Conservation (phyloP, 2,888 invertebrate species). For the Eristalis tenax region DNA sequence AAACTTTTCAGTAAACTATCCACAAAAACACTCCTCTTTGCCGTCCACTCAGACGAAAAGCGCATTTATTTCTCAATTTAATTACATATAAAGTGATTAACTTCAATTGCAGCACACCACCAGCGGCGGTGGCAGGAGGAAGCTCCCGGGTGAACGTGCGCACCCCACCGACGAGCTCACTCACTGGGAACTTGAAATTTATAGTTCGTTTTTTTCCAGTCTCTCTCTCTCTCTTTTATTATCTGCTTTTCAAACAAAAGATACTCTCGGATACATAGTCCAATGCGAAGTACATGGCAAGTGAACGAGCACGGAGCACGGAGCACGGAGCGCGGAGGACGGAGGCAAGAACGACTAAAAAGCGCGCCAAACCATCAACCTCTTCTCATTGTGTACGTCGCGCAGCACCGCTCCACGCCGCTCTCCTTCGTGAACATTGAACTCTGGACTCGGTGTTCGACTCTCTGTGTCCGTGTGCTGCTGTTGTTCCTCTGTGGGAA, state of each 20-base stretch:
- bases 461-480: slow-evolving; percentile 11
- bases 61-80: slow-evolving; percentile 69
- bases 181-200: slow-evolving; percentile 44
- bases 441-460: slow-evolving; percentile 37
- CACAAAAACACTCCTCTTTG: slow-evolving; percentile 26
- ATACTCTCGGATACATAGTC: slow-evolving; percentile 55
- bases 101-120: slow-evolving; percentile 55
- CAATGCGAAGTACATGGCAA: slow-evolving; percentile 32
- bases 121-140: not conserved
- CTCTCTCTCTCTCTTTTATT: too few species aligned
- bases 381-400: slow-evolving; percentile 25
- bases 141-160: not conserved
- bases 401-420: too few species aligned
- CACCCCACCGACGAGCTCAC: slow-evolving; percentile 26
- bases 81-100: slow-evolving; percentile 70
- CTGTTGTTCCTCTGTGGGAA: slow-evolving; percentile 64
- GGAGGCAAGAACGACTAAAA: slow-evolving; percentile 42
- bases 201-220: slow-evolving; percentile 2
- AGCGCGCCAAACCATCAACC: slow-evolving; percentile 62
- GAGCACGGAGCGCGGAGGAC: not conserved
- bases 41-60: slow-evolving; percentile 50
- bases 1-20: slow-evolving; percentile 34
- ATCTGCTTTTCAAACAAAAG: slow-evolving; percentile 56
- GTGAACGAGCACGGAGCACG: slow-evolving; percentile 23
- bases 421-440: slow-evolving; percentile 56